Evolutionary conservation across 2,113 vertebrate genomes (phyloP).

Genomic region (Campylomormyrus numenius): DNA sequence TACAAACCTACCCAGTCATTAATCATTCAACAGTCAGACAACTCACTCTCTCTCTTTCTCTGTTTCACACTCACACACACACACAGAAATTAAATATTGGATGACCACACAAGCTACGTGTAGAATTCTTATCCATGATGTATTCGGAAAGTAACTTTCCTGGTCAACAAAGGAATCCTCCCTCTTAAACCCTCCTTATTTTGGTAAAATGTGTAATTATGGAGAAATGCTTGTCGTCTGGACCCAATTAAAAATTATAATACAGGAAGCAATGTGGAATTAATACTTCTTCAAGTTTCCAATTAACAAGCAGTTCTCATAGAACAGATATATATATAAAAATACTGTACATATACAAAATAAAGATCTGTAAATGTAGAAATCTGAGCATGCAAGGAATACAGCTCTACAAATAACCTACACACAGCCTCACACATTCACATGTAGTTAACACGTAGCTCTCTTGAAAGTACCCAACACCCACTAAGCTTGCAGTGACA

Average conservation of each 20-base stretch:
- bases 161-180: background rate
- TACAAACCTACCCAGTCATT: background rate
- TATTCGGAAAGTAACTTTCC: background rate
- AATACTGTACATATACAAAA: background rate
- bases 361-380: background rate
- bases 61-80: background rate
- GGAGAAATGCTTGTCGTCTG: background rate
- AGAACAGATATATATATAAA: background rate
- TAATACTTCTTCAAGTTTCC: background rate
- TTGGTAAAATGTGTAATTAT: background rate
- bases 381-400: background rate
- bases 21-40: background rate
- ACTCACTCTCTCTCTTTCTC: background rate
- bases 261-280: background rate
- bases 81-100: background rate
- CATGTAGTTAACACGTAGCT: background rate
- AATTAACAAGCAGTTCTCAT: background rate
- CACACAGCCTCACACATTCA: background rate
- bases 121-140: background rate
- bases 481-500: background rate
- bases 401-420: background rate
- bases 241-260: background rate
- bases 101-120: background rate
- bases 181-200: background rate
- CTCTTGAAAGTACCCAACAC: background rate